Percentiles rank a stretch among this genome's conserved stretches.
These are phyloP conservation scores for Bombus superbus DNA, from an alignment of 1,140 invertebrate species.

Conservation along the genomic window DNA sequence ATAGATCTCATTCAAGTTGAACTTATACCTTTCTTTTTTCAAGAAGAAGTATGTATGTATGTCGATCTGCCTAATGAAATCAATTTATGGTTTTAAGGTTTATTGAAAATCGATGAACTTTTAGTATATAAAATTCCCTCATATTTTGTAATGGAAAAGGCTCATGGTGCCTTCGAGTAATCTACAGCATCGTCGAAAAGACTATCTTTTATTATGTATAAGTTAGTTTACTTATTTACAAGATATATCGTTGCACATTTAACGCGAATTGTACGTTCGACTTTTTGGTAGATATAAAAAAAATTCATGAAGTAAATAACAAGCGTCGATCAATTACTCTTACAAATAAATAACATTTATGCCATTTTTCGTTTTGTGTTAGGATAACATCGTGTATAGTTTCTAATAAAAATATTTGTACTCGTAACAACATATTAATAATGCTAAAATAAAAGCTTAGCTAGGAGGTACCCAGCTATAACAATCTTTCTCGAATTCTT, in stretches of 20 bases:
- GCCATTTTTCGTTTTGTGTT: background rate
- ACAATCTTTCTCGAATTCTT: slow-evolving; percentile 90
- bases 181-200: background rate
- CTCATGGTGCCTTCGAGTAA: slow-evolving; percentile 7
- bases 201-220: background rate
- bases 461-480: slow-evolving; percentile 88
- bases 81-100: slow-evolving; percentile 10
- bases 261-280: slow-evolving; percentile 8
- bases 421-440: background rate
- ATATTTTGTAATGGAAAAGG: background rate
- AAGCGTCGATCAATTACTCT: background rate
- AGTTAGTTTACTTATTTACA: slow-evolving; percentile 21
- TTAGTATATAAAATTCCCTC: background rate
- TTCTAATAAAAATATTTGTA: background rate
- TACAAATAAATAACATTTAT: slow-evolving; percentile 10
- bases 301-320: background rate
- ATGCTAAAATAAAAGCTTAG: background rate
- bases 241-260: slow-evolving; percentile 36
- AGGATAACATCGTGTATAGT: background rate
- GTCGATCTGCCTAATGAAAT: background rate
- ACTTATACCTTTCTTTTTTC: background rate
- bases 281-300: background rate
- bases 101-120: background rate
- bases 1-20: slow-evolving; percentile 1
- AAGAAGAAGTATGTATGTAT: background rate